Evolutionary conservation across 1,140 invertebrate species (phyloP).

Genomic region (Aphaenogaster floridana): DNA sequence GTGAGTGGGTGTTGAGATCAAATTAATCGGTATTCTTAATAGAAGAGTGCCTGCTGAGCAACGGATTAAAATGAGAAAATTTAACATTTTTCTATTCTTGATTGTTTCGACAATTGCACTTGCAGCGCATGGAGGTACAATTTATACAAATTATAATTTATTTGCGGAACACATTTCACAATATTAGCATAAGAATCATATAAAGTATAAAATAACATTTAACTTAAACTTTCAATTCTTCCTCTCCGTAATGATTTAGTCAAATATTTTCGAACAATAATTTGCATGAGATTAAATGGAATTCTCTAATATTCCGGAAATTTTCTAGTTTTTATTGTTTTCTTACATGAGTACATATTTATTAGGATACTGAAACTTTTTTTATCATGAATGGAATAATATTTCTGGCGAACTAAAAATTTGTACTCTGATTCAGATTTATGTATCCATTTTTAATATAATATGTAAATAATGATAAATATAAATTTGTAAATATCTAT

Average conservation of each 20-base stretch:
- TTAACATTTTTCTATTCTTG: constrained; percentile 87
- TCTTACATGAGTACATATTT: neutral
- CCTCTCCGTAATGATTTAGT: neutral
- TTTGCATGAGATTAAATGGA: neutral
- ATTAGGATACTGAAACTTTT: constrained; percentile 1
- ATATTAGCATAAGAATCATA: too few relatives aligned
- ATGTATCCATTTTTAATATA: neutral
- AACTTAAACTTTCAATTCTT: neutral
- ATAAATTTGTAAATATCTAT: too few relatives aligned
- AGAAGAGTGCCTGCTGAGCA: constrained; percentile 29
- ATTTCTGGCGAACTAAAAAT: neutral
- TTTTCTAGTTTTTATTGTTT: neutral
- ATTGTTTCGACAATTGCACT: constrained; percentile 88
- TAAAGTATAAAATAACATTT: neutral
- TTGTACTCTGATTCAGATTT: neutral
- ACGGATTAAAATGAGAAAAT: constrained; percentile 86
- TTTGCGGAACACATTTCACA: neutral
- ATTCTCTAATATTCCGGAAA: neutral
- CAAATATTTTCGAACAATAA: neutral
- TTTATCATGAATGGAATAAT: neutral
- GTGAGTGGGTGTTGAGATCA: constrained; percentile 54
- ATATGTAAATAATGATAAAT: too few relatives aligned
- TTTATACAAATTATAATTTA: constrained; percentile 55
- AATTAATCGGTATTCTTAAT: constrained; percentile 58
- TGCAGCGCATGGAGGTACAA: constrained; percentile 87